A percentile compares a stretch with the other conserved stretches of the same genome.
Evolutionary conservation across 2,888 invertebrate species (phyloP).

Genomic region (Ceraclea dissimilis): DNA sequence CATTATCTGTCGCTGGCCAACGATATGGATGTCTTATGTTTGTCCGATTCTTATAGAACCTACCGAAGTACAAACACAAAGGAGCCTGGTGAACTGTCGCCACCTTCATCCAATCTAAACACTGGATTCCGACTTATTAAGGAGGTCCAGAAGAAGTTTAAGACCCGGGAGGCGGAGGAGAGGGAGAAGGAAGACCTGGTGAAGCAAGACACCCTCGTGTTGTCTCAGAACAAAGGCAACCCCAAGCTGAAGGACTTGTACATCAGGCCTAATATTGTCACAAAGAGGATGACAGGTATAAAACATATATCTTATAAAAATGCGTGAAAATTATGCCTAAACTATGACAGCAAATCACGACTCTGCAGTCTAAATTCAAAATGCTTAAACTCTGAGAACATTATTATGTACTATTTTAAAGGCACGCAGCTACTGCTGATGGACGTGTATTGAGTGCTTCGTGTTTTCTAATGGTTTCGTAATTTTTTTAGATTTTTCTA

Average conservation of each 20-base stretch:
- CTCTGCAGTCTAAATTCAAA: too few relatives aligned
- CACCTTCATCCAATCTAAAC: conserved; percentile 92
- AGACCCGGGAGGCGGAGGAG: conserved; percentile 97
- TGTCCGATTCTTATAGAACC: conserved; percentile 71
- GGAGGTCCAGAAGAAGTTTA: conserved; percentile 98
- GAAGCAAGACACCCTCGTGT: conserved; percentile 91
- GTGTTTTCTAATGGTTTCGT: too few relatives aligned
- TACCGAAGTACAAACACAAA: conserved; percentile 96
- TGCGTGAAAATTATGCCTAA: too few relatives aligned
- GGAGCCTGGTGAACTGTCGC: conserved; percentile 90
- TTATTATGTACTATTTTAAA: too few relatives aligned
- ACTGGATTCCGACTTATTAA: conserved; percentile 97
- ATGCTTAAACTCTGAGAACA: too few relatives aligned
- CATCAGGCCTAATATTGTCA: conserved; percentile 97
- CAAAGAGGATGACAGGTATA: conserved; percentile 85
- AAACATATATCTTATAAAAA: too few relatives aligned
- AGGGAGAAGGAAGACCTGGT: conserved; percentile 97
- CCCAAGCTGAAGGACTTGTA: conserved; percentile 96
- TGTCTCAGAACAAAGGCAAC: conserved; percentile 94
- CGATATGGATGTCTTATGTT: too few relatives aligned
- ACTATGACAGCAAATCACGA: too few relatives aligned
- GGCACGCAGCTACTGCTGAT: too few relatives aligned
- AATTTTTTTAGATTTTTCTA: too few relatives aligned
- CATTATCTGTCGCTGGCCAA: too few relatives aligned
- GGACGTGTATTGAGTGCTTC: too few relatives aligned